phyloP scores from a whole-genome alignment of 2,797 vertebrate genomes.

The Ceyx erithaca region DNA sequence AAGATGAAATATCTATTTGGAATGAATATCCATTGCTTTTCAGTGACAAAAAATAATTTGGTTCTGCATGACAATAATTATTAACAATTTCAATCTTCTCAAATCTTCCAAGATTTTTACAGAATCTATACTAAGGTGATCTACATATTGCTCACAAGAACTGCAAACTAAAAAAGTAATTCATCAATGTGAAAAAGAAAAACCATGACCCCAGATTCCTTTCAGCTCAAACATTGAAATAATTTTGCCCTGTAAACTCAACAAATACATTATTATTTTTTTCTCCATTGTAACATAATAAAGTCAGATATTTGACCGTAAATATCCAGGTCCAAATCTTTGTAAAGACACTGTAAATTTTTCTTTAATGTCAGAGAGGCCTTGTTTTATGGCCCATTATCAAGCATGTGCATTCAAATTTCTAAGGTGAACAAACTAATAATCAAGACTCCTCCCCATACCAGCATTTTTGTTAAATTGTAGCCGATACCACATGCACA shows the following conservation, averaged over 20 bases:
- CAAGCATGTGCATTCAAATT: background rate
- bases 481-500: background rate
- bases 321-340: background rate
- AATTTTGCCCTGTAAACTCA: background rate
- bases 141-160: conserved; percentile 17
- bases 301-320: background rate
- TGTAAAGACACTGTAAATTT: background rate
- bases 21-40: conserved; percentile 27
- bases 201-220: background rate
- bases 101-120: conserved; percentile 17
- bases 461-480: background rate
- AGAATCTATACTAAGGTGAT: background rate
- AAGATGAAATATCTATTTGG: conserved; percentile 44
- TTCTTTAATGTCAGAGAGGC: background rate
- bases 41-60: background rate
- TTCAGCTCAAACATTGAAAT: background rate
- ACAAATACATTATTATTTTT: background rate
- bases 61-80: background rate
- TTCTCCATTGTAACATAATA: background rate
- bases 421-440: background rate
- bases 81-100: conserved; percentile 5
- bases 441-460: background rate
- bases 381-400: background rate
- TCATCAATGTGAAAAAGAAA: background rate
- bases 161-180: conserved; percentile 5